Conservation (phyloP, 2,797 vertebrate genomes). For the Ambastaia sidthimunki region DNA sequence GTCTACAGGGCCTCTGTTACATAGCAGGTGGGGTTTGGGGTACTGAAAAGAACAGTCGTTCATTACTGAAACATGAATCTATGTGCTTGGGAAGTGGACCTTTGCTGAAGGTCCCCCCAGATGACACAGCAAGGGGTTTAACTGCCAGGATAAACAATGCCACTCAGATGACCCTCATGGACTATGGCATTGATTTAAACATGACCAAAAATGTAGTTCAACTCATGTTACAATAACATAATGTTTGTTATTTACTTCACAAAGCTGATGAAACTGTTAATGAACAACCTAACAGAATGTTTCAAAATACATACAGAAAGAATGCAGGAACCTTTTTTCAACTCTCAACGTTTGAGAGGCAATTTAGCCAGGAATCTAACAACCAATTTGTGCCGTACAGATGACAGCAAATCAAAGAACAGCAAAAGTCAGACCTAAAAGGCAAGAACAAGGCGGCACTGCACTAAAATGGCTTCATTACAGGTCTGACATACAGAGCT, state of each 20-base stretch:
- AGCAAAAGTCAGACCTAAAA: slow-evolving; percentile 6
- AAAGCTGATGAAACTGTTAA: neutral
- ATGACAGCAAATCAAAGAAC: slow-evolving; percentile 26
- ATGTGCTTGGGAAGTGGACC: slow-evolving; percentile 65
- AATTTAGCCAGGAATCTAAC: slow-evolving; percentile 22
- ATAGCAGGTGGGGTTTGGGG: slow-evolving; percentile 47
- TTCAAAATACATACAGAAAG: neutral
- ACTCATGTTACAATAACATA: neutral
- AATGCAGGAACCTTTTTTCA: neutral
- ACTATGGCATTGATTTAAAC: slow-evolving; percentile 38
- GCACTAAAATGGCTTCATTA: slow-evolving; percentile 22
- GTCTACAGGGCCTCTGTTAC: slow-evolving; percentile 58
- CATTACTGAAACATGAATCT: slow-evolving; percentile 58
- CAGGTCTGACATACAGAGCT: neutral
- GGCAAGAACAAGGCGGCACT: neutral
- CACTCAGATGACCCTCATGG: slow-evolving; percentile 47
- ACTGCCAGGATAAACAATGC: slow-evolving; percentile 59
- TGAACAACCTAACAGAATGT: slow-evolving; percentile 1
- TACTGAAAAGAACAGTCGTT: slow-evolving; percentile 60
- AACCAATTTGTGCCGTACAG: neutral
- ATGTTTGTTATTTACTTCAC: neutral
- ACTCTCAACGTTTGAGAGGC: neutral
- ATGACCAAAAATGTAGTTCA: neutral
- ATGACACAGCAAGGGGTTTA: slow-evolving; percentile 63
- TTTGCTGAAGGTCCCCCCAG: neutral